Evolutionary conservation across 2,888 invertebrate genomes (phyloP), one percentile per base, ranked within the genome.

Genomic region (Philhelius pedissequus): DNA sequence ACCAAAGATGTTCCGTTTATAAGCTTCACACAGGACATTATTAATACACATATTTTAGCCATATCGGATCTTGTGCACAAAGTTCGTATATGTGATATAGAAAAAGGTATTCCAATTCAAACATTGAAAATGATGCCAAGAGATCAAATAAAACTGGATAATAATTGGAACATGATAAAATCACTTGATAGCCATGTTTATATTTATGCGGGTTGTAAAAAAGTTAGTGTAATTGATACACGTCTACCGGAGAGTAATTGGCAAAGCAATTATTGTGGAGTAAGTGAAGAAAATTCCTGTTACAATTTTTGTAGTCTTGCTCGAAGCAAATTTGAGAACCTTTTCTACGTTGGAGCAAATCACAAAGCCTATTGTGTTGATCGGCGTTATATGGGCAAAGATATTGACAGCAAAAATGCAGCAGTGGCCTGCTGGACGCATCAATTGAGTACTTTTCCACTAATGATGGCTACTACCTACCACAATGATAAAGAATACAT

Each of bases 301-400:
- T 89, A 90, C 69, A 87, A 69, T 11, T 89, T 91, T 76, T 88
- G 88, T 9, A 88, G 89, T 1, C 6, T 91, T 48, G 74, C 78
- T 1, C 73, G 80, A 15, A 90, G 91, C 76, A 68, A 78, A 3
- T 90, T 89, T 87, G 86, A 88, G 0, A 86, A 91, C 81, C 87
- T 89, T 0, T 78, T 90, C 7, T 91, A 91, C 71, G 86, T 90
- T 30, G 90, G 88, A 3, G 89, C 91, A 4, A 90, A 88, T 52
- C 91, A 91, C 73, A 90, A 90, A 35, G 27, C 90, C 3, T 89
- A 89, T 71, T 89, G 90, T 27, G 64, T 91, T 52, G 91, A 91
- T 66, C 66, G 87, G 43, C 88, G 91, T 2, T 88, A 87, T 40
- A 75, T 88, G 75, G 86, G 88, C 8, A 87, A 87, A 48, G 86